Percentiles rank a stretch among this genome's conserved stretches.
These are phyloP conservation scores for Zaprionus kolodkinae DNA, from an alignment of 1,140 invertebrate genomes.

Conservation along the genomic window DNA sequence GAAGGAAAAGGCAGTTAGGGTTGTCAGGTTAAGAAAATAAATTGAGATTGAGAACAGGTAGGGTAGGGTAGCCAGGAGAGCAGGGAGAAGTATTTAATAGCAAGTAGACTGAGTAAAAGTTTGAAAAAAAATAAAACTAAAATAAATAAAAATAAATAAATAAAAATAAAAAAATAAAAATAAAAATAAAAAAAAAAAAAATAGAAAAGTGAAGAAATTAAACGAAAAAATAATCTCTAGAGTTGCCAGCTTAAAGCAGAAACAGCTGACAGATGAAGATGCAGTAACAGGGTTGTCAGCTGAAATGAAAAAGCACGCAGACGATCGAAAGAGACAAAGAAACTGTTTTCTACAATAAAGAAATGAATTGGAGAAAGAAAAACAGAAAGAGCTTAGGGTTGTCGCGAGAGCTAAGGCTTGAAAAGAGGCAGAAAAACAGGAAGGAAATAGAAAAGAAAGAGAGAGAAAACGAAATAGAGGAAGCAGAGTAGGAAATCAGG, in stretches of 20 bases:
- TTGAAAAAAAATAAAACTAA: too few relatives aligned
- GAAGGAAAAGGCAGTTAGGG: not conserved
- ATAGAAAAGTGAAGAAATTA: not conserved
- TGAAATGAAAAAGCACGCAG: not conserved
- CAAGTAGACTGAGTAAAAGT: too few relatives aligned
- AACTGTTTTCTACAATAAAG: not conserved
- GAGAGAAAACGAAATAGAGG: not conserved
- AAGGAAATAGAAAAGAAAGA: not conserved
- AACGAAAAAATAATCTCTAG: not conserved
- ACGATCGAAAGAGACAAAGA: not conserved
- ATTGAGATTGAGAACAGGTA: too few relatives aligned
- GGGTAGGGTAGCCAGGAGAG: too few relatives aligned
- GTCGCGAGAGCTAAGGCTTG: too few relatives aligned
- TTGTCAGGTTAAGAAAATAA: not conserved
- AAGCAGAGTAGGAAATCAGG: not conserved
- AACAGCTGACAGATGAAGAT: not conserved
- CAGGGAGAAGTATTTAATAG: too few relatives aligned
- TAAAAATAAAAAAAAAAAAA: too few relatives aligned
- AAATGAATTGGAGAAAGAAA: not conserved
- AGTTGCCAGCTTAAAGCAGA: not conserved
- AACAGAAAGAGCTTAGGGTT: not conserved
- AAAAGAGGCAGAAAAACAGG: not conserved
- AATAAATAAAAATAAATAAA: too few relatives aligned
- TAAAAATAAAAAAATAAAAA: too few relatives aligned
- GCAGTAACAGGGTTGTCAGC: not conserved